Evolutionary conservation across 2,113 vertebrate genomes (phyloP).

Genomic region (Otus sunia): DNA sequence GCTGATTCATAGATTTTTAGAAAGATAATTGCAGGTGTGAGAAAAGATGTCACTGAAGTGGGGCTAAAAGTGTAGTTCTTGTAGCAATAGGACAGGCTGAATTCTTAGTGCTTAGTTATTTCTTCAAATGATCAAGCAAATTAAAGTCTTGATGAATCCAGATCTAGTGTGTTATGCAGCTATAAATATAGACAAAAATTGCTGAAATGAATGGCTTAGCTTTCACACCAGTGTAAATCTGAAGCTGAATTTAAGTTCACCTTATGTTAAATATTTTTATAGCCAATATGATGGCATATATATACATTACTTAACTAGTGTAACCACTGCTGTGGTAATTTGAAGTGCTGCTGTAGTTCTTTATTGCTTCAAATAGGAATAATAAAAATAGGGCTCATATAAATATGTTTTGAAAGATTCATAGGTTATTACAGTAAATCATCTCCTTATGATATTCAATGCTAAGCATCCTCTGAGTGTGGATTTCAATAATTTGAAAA

Average conservation of each 20-base stretch:
- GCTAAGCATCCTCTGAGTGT: neutral
- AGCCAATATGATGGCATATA: no score
- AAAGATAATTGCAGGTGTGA: neutral
- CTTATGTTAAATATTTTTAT: neutral
- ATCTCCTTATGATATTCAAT: neutral
- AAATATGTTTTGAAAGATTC: neutral
- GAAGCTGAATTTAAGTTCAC: neutral
- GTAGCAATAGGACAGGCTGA: neutral
- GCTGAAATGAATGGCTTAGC: neutral
- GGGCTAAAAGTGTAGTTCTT: neutral
- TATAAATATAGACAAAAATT: neutral
- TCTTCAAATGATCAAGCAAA: neutral
- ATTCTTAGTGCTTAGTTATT: neutral
- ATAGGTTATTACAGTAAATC: neutral
- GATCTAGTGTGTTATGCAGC: neutral
- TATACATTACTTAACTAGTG: neutral
- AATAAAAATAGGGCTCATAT: neutral
- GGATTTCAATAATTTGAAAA: neutral
- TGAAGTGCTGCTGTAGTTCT: neutral
- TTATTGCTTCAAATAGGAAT: neutral
- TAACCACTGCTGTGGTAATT: neutral
- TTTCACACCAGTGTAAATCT: no score
- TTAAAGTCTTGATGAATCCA: neutral
- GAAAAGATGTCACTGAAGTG: neutral
- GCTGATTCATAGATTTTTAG: neutral